Conservation (phyloP, 2,888 invertebrate species). For the Drosophila siamana region DNA sequence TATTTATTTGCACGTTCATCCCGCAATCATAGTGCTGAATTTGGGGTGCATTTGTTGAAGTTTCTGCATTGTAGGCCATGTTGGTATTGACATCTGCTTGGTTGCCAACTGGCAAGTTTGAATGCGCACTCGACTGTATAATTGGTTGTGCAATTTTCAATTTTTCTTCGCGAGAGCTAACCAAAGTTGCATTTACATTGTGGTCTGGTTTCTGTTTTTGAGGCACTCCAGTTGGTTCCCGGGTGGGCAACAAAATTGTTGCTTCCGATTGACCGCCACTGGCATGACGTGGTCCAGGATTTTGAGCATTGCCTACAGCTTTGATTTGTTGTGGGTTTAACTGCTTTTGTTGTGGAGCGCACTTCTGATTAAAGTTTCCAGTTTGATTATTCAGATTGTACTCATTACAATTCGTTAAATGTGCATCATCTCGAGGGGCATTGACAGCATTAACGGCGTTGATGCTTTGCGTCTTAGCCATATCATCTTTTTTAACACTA, state of each 20-base stretch:
- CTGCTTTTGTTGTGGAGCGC: slow-evolving; percentile 62
- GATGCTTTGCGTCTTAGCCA: slow-evolving; percentile 51
- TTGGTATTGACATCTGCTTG: slow-evolving; percentile 68
- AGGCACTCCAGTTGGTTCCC: slow-evolving; percentile 43
- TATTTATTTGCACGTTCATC: slow-evolving; percentile 92
- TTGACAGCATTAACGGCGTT: slow-evolving; percentile 34
- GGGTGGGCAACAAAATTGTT: slow-evolving; percentile 47
- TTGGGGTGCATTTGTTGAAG: slow-evolving; percentile 92
- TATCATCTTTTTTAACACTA: slow-evolving; percentile 82
- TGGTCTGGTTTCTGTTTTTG: slow-evolving; percentile 71
- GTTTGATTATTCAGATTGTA: slow-evolving; percentile 68
- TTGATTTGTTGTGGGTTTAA: slow-evolving; percentile 73
- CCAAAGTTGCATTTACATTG: slow-evolving; percentile 57
- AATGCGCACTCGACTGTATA: slow-evolving; percentile 42
- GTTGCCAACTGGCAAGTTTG: slow-evolving; percentile 73
- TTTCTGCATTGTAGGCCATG: slow-evolving; percentile 92
- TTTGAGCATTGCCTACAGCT: slow-evolving; percentile 62
- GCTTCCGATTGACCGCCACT: slow-evolving; percentile 60
- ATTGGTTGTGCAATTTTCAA: slow-evolving; percentile 60
- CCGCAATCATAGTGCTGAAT: slow-evolving; percentile 91
- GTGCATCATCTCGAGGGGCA: slow-evolving; percentile 55
- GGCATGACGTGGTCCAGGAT: slow-evolving; percentile 45
- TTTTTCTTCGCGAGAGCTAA: slow-evolving; percentile 64
- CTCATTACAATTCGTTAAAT: slow-evolving; percentile 62
- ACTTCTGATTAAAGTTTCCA: slow-evolving; percentile 63